These are phyloP conservation scores for Cecidostiba fungosa DNA, from an alignment of 2,888 invertebrate genomes.

Conservation along the genomic window DNA sequence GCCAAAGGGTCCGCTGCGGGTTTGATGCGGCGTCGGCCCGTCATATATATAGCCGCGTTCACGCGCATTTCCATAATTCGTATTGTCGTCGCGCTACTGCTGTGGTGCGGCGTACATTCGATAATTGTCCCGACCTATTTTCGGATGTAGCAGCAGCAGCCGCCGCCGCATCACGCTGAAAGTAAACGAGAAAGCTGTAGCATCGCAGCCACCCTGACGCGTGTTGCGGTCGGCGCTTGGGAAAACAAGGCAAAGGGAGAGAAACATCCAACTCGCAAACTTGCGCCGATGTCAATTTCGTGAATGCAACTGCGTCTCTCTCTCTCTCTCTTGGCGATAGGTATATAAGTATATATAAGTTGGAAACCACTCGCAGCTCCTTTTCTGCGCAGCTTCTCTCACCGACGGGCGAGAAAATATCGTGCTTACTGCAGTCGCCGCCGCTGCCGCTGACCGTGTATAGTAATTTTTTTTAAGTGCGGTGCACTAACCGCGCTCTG, in stretches of 20 bases:
- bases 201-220: neutral
- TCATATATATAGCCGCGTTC: no score
- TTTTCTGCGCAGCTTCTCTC: no score
- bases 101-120: conserved; percentile 1
- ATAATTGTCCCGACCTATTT: conserved; percentile 57
- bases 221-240: conserved; percentile 8
- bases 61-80: neutral
- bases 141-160: neutral
- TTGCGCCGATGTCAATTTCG: conserved; percentile 22
- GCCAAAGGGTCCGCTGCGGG: no score
- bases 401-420: no score
- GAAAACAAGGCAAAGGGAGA: conserved; percentile 14
- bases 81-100: neutral
- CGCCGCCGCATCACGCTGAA: neutral
- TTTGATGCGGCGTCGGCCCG: no score
- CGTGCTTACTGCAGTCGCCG: no score
- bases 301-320: neutral
- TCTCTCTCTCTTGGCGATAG: no score
- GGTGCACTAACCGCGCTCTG: neutral
- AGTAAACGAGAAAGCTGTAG: conserved; percentile 2
- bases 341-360: no score
- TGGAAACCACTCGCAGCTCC: neutral
- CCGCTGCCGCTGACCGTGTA: neutral
- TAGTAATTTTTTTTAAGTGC: conserved; percentile 37
- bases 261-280: conserved; percentile 16